phyloP scores from a whole-genome alignment of 2,113 vertebrate genomes.

The Odontesthes bonariensis region DNA sequence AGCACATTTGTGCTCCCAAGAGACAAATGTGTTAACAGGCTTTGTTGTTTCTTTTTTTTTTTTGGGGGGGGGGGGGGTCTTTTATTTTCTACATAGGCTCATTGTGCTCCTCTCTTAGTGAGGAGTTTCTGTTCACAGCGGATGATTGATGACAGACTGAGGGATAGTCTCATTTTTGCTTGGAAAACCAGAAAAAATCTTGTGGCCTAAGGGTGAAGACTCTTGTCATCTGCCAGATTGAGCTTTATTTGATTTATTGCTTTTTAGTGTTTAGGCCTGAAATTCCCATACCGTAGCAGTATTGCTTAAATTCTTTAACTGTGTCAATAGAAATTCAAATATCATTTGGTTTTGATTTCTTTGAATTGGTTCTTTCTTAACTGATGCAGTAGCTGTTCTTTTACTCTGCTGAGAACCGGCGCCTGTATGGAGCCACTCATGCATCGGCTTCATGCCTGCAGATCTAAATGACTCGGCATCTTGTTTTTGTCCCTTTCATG shows the following conservation, averaged over 20 bases:
- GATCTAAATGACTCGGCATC: slow-evolving; percentile 25
- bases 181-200: slow-evolving; percentile 31
- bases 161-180: slow-evolving; percentile 43
- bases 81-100: background rate
- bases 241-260: slow-evolving; percentile 34
- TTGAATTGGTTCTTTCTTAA: background rate
- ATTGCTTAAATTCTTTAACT: background rate
- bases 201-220: slow-evolving; percentile 28
- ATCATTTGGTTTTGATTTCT: background rate
- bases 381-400: background rate
- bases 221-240: slow-evolving; percentile 47
- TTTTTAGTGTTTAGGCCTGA: slow-evolving; percentile 5
- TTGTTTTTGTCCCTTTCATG: slow-evolving; percentile 74
- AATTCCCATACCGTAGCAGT: background rate
- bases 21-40: background rate
- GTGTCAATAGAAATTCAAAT: background rate
- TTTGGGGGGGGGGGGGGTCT: background rate
- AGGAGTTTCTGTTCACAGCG: slow-evolving; percentile 18
- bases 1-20: background rate
- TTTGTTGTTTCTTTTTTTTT: background rate
- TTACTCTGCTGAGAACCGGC: background rate
- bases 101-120: background rate
- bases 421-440: slow-evolving; percentile 19
- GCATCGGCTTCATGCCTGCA: slow-evolving; percentile 12
- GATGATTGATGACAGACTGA: slow-evolving; percentile 18